A percentile compares a stretch with the other conserved stretches of the same genome.
These are phyloP conservation scores for Fukomys damarensis DNA, from an alignment of 2,113 vertebrate species.

Conservation along the genomic window DNA sequence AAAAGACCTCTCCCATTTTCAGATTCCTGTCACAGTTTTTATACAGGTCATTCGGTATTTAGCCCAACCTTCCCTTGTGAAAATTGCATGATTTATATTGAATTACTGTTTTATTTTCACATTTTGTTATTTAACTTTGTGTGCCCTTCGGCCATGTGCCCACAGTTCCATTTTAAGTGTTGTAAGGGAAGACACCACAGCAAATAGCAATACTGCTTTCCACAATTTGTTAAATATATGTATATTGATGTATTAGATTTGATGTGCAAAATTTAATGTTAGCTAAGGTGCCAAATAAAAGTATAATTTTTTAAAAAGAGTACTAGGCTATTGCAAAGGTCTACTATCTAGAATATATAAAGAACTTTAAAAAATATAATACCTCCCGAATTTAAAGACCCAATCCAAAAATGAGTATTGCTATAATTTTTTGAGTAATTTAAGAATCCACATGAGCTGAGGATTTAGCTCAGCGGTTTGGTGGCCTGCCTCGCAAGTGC, in stretches of 20 bases:
- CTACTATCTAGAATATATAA: too few relatives aligned
- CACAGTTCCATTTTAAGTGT: not conserved
- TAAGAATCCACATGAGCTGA: too few relatives aligned
- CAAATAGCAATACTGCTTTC: not conserved
- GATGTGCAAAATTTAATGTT: not conserved
- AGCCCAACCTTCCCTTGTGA: not conserved
- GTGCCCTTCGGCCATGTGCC: not conserved
- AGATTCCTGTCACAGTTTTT: not conserved
- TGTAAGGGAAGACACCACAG: not conserved
- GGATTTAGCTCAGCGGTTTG: too few relatives aligned
- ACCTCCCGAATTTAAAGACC: too few relatives aligned
- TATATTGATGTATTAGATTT: not conserved
- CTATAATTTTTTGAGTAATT: not conserved
- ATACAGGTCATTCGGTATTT: not conserved
- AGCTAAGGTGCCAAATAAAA: not conserved
- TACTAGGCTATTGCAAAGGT: too few relatives aligned
- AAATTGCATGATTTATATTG: not conserved
- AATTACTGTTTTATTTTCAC: not conserved
- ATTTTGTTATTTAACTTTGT: conserved; percentile 20
- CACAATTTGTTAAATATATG: not conserved
- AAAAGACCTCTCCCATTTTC: not conserved
- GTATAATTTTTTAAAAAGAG: not conserved
- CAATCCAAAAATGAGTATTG: too few relatives aligned
- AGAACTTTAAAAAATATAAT: too few relatives aligned
- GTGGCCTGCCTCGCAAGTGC: too few relatives aligned